Base-by-base conservation (phyloP, 2,797 vertebrate species). In the Uromys caudimaculatus region DNA sequence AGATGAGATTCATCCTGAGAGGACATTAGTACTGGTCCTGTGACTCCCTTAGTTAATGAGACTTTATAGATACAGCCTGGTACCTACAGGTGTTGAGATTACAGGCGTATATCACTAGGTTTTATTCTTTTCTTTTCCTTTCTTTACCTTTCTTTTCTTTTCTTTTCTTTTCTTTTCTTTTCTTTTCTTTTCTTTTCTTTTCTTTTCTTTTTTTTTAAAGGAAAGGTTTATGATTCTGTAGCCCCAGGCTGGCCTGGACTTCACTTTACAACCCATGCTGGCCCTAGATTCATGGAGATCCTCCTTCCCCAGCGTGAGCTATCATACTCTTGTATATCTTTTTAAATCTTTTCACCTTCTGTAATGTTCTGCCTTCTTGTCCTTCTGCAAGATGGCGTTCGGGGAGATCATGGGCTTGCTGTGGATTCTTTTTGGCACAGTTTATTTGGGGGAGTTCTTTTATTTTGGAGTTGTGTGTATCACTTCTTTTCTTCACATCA, bases 391-490 rank as follows among this genome's bases (percentile, higher is more conserved):
- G 89, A 81, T 95, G 56, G 67, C 38, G 17, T 91, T 96, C 69
- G 69, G 95, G 75, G 78, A 95, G 69, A 94, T 67, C 35, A 47
- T 94, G 84, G 95, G n/a, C 62, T 92, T 95, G 54, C 41, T 92
- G 64, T 52, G 47, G 77, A 93, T 96, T 93, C 54, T 92, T 96
- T 95, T 76, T 9, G 38, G 17, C 58, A 82, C 78, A 89, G 27
- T 94, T 94, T 93, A 87, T 87, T 95, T 92, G 95, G 52, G 19
- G 47, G 56, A 76, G 38, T 96, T 96, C 21, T 90, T 91, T 96
- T 89, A 85, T 89, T 97, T 89, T 79, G 69, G 21, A 78, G 35
- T 89, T 90, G 41, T 71, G 54, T 41, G 29, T 67, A 35, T 95
- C 62, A 56, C 12, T 47, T 91, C 76, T 96, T 94, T 82, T 29